Percentiles rank a stretch among this genome's conserved stretches.
Conservation (phyloP, 2,113 vertebrate species). For the Cairina moschata region DNA sequence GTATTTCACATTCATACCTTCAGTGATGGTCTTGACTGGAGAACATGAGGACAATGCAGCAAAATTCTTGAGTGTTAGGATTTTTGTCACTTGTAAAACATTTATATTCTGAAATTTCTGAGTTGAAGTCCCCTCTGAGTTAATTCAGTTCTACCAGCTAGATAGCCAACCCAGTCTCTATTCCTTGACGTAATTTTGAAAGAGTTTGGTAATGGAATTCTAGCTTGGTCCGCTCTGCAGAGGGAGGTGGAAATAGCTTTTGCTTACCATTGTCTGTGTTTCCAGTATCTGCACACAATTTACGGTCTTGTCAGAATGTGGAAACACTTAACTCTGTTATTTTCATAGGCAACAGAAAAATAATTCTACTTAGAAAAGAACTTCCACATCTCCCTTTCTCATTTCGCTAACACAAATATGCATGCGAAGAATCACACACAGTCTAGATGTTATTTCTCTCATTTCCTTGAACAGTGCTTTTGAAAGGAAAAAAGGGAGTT, state of each 20-base stretch:
- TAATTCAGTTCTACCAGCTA: neutral
- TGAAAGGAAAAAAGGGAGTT: slow-evolving; percentile 29
- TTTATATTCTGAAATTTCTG: neutral
- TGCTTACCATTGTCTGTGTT: neutral
- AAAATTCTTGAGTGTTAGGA: neutral
- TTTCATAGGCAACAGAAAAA: slow-evolving; percentile 13
- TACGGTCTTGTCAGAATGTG: slow-evolving; percentile 8
- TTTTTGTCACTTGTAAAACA: neutral
- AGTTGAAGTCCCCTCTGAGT: neutral
- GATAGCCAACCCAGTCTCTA: neutral
- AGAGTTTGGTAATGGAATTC: slow-evolving; percentile 17
- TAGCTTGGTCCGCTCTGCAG: neutral
- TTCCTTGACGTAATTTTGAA: neutral
- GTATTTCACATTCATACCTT: neutral
- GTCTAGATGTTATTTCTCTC: slow-evolving; percentile 34
- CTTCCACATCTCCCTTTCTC: neutral
- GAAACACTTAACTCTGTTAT: neutral
- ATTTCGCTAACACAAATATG: neutral
- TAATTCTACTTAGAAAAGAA: slow-evolving; percentile 4
- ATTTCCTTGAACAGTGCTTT: slow-evolving; percentile 26
- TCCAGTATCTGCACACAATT: neutral
- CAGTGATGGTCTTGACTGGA: neutral
- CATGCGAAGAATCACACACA: neutral
- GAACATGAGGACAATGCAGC: neutral
- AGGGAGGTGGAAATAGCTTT: neutral